Evolutionary conservation across 2,797 vertebrate genomes (phyloP), one percentile per base, ranked within the genome.

Genomic region (Dryobates pubescens): DNA sequence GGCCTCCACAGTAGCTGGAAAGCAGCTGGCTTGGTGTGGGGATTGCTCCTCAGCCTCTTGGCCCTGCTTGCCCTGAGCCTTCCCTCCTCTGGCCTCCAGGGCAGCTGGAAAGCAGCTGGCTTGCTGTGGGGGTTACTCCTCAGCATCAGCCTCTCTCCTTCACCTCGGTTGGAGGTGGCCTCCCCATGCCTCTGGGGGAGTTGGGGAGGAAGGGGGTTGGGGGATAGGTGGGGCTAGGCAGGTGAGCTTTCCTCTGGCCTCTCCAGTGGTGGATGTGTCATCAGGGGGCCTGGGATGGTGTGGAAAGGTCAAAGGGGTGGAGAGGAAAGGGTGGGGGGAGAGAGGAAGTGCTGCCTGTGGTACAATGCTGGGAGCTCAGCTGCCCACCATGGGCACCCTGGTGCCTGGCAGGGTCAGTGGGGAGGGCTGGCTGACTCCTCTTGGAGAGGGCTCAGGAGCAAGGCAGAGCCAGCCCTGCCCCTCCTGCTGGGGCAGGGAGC

Each of bases 241-340:
- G 67, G 87, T 56, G 8, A 53, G 73, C 64, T 76, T 76, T 63
- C 58, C 81, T 80, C 78, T 43, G 69, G 92, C 71, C 74, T 69
- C 68, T n/a, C 49, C 49, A 12, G 32, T 49, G 84, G 53, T 38
- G 12, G 49, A 32, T 47, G 6, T 0, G 9, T 30, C 54, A 14
- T 45, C 70, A 45, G n/a, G 27, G 81, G 88, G 68, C 2, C 5
- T 10, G 1, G 13, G 70, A 77, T 0, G 0, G 34, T 0, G 1
- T 30, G 51, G 58, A 59, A 72, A 68, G 56, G 45, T 82, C 4
- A 2, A 80, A 53, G n/a, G 36, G n/a, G 5, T 38, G 85, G 38
- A 82, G 58, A 58, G 76, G 75, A 71, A 56, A 59, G 62, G 59
- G 38, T 20, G 65, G 43, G 73, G 63, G 57, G 65, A 61, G 56